Evolutionary conservation across 2,113 vertebrate genomes (phyloP).

Genomic region (Poeciliopsis retropinna): DNA sequence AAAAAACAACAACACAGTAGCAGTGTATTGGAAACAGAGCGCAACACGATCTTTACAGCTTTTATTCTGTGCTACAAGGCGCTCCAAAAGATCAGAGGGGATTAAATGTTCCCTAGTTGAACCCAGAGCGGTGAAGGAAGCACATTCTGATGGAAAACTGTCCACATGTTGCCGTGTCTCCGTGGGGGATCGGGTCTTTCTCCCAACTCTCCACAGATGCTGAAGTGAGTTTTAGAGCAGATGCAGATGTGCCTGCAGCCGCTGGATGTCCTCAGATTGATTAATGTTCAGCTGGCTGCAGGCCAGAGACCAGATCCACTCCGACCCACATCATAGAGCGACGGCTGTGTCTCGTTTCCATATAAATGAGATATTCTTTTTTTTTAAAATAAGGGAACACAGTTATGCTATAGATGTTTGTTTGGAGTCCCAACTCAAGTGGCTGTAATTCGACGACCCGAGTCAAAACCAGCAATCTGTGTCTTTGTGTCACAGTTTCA

Average conservation of each 20-base stretch:
- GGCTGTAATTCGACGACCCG: conserved; percentile 29
- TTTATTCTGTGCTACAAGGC: conserved; percentile 66
- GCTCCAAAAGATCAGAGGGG: conserved; percentile 57
- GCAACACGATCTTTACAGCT: conserved; percentile 54
- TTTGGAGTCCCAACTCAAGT: conserved; percentile 33
- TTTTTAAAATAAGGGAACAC: conserved; percentile 59
- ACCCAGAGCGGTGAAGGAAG: conserved; percentile 53
- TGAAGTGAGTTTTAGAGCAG: conserved; percentile 35
- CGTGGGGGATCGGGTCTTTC: conserved; percentile 2
- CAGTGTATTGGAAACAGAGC: conserved; percentile 57
- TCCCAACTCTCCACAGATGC: conserved; percentile 7
- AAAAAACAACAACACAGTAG: conserved; percentile 22
- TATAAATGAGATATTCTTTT: conserved; percentile 53
- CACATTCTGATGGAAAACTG: conserved; percentile 31
- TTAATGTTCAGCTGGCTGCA: conserved; percentile 43
- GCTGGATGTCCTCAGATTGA: conserved; percentile 49
- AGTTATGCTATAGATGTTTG: conserved; percentile 17
- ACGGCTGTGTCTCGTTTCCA: conserved; percentile 39
- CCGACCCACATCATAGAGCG: neutral
- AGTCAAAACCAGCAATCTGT: conserved; percentile 37
- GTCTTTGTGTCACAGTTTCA: conserved; percentile 39
- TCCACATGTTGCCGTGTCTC: conserved; percentile 18
- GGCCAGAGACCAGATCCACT: conserved; percentile 49
- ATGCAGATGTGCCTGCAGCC: conserved; percentile 23
- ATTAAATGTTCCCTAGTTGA: conserved; percentile 47